These are phyloP conservation scores for Poecile montanus DNA, from an alignment of 2,797 vertebrate genomes.

Conservation along the genomic window DNA sequence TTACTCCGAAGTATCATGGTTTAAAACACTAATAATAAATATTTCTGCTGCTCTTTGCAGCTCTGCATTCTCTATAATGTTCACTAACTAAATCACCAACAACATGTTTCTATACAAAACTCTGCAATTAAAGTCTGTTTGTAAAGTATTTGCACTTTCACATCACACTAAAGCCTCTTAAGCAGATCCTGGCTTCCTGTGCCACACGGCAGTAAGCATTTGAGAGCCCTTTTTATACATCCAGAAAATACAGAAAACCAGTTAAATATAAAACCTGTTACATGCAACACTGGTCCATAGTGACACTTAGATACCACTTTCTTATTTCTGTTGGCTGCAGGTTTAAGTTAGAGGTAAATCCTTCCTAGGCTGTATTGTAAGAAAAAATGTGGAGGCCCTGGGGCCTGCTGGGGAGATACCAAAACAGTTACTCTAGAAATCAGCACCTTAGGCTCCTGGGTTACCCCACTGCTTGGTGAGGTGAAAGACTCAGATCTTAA, in stretches of 20 bases:
- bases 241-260: background rate
- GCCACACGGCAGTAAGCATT: background rate
- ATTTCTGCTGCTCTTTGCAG: background rate
- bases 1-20: fast-evolving
- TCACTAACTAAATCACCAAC: background rate
- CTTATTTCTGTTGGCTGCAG: background rate
- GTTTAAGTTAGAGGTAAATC: background rate
- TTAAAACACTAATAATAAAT: background rate
- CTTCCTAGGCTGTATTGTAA: background rate
- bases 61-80: background rate
- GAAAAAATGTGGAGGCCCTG: background rate
- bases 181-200: background rate
- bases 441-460: no score
- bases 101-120: background rate
- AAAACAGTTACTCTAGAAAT: no score
- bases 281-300: background rate
- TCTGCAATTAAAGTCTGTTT: background rate
- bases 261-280: background rate
- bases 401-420: no score
- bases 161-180: background rate
- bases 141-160: background rate
- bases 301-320: background rate
- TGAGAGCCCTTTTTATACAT: background rate
- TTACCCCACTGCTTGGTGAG: no score
- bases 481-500: no score